phyloP scores from a whole-genome alignment of 64 coral and sea anemone genomes.

The Anthopleura sola region DNA sequence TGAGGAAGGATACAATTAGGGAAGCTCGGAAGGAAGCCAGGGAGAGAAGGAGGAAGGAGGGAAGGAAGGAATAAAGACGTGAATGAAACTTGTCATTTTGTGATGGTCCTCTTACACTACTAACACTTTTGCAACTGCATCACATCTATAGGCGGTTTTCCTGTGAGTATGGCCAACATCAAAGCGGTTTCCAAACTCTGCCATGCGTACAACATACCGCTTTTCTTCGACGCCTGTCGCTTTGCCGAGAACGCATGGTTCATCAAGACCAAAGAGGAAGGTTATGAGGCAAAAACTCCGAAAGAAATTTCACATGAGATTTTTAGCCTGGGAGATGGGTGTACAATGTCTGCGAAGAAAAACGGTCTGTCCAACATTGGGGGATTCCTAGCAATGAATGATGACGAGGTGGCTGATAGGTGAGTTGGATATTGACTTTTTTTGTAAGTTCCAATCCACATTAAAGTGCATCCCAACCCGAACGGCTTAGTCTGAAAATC shows the following conservation, averaged over 20 bases:
- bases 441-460: too few species aligned
- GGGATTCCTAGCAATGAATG: conserved; percentile 52
- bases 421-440: too few species aligned
- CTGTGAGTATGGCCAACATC: conserved; percentile 67
- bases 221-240: conserved; percentile 63
- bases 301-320: conserved; percentile 54
- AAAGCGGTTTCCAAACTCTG: conserved; percentile 62
- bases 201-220: conserved; percentile 31
- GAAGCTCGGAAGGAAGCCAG: too few species aligned
- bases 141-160: conserved; percentile 27
- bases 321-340: conserved; percentile 45
- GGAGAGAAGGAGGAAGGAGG: too few species aligned
- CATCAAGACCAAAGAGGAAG: conserved; percentile 45
- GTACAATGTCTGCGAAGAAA: conserved; percentile 74
- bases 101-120: too few species aligned
- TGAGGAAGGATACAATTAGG: too few species aligned
- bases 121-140: too few species aligned
- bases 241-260: conserved; percentile 74
- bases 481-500: too few species aligned
- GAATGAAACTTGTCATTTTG: too few species aligned
- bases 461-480: too few species aligned
- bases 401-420: conserved; percentile 41
- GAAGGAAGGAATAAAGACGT: too few species aligned
- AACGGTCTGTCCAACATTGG: conserved; percentile 57
- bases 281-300: conserved; percentile 27